Conservation (phyloP, 2,113 vertebrate genomes). For the Neofelis nebulosa region DNA sequence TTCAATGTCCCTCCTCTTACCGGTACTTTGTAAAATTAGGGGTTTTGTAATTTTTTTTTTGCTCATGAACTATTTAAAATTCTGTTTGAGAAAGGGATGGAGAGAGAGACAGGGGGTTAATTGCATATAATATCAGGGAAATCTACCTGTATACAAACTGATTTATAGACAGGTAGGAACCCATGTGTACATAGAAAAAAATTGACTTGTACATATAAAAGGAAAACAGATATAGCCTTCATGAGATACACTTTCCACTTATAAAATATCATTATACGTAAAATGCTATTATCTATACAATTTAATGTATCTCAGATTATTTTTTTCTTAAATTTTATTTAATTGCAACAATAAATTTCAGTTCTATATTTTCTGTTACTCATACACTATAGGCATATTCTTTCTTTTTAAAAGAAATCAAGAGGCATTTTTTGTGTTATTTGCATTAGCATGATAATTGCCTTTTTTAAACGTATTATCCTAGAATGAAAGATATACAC, state of each 20-base stretch:
- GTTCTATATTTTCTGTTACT: not conserved
- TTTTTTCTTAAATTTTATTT: conserved; percentile 19
- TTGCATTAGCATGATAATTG: not conserved
- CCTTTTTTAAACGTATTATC: not conserved
- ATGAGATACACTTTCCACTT: conserved; percentile 1
- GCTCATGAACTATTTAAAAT: not conserved
- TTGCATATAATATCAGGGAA: not conserved
- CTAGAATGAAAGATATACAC: not conserved
- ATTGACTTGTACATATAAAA: not conserved
- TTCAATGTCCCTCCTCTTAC: not conserved
- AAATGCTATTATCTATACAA: not conserved
- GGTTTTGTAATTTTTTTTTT: not conserved
- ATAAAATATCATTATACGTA: conserved; percentile 5
- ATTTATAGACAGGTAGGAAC: not conserved
- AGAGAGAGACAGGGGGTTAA: not conserved
- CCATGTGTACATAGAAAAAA: not conserved
- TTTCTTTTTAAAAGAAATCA: not conserved
- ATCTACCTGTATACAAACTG: not conserved
- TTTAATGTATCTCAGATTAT: conserved; percentile 49
- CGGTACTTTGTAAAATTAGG: not conserved
- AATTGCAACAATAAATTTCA: not conserved
- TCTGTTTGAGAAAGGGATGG: not conserved
- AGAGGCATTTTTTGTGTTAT: not conserved
- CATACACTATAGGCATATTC: not conserved
- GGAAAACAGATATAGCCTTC: conserved; percentile 21